These are phyloP conservation scores for Shargacucullia verbasci DNA, from an alignment of 2,888 invertebrate genomes.

Conservation along the genomic window DNA sequence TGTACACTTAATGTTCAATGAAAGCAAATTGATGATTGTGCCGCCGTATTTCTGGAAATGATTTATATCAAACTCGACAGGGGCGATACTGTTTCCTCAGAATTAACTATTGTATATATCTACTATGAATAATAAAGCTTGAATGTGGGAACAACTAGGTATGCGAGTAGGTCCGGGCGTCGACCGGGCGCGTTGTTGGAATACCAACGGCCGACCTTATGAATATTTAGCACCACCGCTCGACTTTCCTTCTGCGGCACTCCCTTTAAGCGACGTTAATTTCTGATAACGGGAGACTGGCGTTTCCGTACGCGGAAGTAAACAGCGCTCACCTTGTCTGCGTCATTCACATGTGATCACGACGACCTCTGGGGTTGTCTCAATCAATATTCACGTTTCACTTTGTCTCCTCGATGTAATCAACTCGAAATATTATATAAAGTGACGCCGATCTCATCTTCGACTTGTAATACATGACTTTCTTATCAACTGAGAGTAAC, in stretches of 20 bases:
- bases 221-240: slow-evolving; percentile 77
- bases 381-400: slow-evolving; percentile 51
- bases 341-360: slow-evolving; percentile 47
- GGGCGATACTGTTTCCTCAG: slow-evolving; percentile 14
- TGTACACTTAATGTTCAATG: not conserved
- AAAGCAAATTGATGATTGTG: not conserved
- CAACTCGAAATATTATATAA: slow-evolving; percentile 39
- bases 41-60: not conserved
- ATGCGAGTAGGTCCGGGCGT: slow-evolving; percentile 71
- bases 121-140: slow-evolving; percentile 54
- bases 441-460: slow-evolving; percentile 26
- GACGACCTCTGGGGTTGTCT: slow-evolving; percentile 39
- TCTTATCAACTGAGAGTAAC: slow-evolving; percentile 11
- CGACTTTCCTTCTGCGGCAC: slow-evolving; percentile 80
- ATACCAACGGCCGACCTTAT: slow-evolving; percentile 77
- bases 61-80: not conserved
- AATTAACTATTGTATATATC: slow-evolving; percentile 30
- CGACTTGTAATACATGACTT: slow-evolving; percentile 7
- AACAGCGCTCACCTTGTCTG: slow-evolving; percentile 61
- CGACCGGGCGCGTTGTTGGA: slow-evolving; percentile 76
- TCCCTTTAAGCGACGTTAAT: slow-evolving; percentile 66
- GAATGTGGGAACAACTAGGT: slow-evolving; percentile 68
- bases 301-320: slow-evolving; percentile 66
- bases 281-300: slow-evolving; percentile 71
- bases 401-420: slow-evolving; percentile 43